phyloP scores from a whole-genome alignment of 2,797 vertebrate genomes.

The Gobionotothen gibberifrons region DNA sequence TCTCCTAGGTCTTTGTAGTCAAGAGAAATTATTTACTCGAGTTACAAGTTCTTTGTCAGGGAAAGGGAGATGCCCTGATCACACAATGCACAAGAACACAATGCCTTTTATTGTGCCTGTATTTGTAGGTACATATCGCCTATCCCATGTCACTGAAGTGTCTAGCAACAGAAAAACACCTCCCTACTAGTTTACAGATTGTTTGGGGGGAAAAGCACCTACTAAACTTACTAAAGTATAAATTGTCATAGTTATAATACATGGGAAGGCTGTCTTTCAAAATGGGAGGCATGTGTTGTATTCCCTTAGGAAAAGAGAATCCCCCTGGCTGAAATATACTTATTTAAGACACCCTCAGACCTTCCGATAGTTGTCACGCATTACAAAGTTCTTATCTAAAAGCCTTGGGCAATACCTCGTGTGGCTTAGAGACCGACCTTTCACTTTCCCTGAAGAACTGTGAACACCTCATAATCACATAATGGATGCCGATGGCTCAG shows the following conservation, averaged over 20 bases:
- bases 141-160: background rate
- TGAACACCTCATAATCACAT: constrained; percentile 62
- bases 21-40: constrained; percentile 16
- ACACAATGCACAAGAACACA: background rate
- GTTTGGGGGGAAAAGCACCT: too few relatives aligned
- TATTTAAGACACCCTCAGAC: constrained; percentile 7
- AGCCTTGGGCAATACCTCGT: constrained; percentile 42
- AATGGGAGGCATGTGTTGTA: constrained; percentile 1
- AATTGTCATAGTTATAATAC: background rate
- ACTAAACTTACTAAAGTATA: background rate
- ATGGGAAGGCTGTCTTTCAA: constrained; percentile 7
- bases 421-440: constrained; percentile 29
- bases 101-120: background rate
- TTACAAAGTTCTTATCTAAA: constrained; percentile 20
- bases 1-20: background rate
- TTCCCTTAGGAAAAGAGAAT: constrained; percentile 13
- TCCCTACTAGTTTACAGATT: too few relatives aligned
- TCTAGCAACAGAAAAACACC: background rate
- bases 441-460: constrained; percentile 42
- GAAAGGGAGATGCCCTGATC: background rate
- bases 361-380: constrained; percentile 36
- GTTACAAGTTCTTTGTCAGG: constrained; percentile 16
- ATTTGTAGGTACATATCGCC: background rate
- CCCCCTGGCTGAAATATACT: constrained; percentile 3
- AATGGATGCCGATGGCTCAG: constrained; percentile 54